Conservation (phyloP, 2,888 invertebrate species). For the Pherbina coryleti region DNA sequence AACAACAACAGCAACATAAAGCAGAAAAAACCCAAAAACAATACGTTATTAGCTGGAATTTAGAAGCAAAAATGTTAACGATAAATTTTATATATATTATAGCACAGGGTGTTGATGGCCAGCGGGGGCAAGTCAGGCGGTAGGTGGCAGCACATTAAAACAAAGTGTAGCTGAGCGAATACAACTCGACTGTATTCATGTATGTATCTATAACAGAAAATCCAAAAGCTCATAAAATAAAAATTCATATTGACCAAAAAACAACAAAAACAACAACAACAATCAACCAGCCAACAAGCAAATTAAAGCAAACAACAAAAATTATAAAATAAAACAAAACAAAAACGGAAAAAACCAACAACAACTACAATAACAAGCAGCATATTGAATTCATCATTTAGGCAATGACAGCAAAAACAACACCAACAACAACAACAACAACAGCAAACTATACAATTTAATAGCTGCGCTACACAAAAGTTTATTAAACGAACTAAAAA, state of each 20-base stretch:
- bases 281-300: background rate
- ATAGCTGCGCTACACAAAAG: too few relatives aligned
- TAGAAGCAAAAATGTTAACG: conserved; percentile 8
- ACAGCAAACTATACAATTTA: background rate
- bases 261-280: background rate
- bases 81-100: background rate
- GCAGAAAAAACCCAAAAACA: background rate
- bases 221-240: conserved; percentile 5
- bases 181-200: background rate
- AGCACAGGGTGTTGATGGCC: background rate
- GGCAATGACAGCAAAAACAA: conserved; percentile 4
- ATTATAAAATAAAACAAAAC: conserved; percentile 4
- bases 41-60: conserved; percentile 12
- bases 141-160: background rate
- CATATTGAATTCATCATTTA: conserved; percentile 16
- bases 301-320: conserved; percentile 17
- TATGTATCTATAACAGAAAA: conserved; percentile 17
- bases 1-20: background rate
- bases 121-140: background rate
- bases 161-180: background rate
- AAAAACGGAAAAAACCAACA: background rate
- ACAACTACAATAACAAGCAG: background rate
- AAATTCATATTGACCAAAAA: conserved; percentile 5
- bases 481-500: background rate
- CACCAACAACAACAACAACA: conserved; percentile 9